phyloP scores from a whole-genome alignment of 2,888 invertebrate genomes.

The Chaitophorus viminalis region DNA sequence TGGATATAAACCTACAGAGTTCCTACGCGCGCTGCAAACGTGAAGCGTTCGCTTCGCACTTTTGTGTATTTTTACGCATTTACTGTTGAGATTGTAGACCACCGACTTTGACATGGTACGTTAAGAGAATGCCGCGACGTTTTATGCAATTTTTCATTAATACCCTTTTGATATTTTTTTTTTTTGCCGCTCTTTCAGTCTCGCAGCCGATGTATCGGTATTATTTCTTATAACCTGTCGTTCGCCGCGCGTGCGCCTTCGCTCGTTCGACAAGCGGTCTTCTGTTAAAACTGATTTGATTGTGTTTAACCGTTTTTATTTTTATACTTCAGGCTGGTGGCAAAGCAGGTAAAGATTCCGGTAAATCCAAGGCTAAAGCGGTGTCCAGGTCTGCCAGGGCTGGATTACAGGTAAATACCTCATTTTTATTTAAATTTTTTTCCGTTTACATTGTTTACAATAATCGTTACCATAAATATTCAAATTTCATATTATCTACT shows the following conservation, averaged over 20 bases:
- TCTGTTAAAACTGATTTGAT: background rate
- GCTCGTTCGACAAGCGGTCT: background rate
- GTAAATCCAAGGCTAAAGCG: constrained; percentile 99
- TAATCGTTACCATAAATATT: background rate
- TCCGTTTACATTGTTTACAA: too few relatives aligned
- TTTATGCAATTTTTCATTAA: too few relatives aligned
- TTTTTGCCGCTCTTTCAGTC: background rate
- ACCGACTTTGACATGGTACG: background rate
- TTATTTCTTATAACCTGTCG: background rate
- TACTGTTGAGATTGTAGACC: background rate
- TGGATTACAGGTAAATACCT: constrained; percentile 88
- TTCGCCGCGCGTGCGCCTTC: background rate
- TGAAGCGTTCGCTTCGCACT: background rate
- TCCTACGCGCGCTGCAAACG: background rate
- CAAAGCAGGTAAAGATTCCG: constrained; percentile 99
- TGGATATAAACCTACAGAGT: background rate
- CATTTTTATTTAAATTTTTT: background rate
- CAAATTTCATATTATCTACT: background rate
- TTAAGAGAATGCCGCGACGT: background rate
- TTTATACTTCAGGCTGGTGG: constrained; percentile 91
- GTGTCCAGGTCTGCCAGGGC: constrained; percentile 99
- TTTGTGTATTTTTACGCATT: background rate
- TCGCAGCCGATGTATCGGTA: background rate
- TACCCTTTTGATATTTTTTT: background rate
- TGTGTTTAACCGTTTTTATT: constrained; percentile 66